phyloP scores from a whole-genome alignment of 2,113 vertebrate species.

The Phyllostomus hastatus region DNA sequence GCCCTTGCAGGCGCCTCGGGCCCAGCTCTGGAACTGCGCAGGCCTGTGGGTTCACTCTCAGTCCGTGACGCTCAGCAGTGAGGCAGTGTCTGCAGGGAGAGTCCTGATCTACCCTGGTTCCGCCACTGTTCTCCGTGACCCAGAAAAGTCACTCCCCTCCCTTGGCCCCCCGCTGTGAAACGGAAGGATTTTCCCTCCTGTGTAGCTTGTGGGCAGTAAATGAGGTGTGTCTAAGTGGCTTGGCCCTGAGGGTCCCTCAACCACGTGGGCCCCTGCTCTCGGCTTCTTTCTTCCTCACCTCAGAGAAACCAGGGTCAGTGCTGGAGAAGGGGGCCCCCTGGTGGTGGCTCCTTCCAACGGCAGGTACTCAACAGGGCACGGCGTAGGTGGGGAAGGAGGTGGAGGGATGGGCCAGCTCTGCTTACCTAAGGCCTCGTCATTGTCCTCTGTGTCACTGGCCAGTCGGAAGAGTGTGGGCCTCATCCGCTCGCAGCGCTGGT shows the following conservation, averaged over 20 bases:
- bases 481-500: slow-evolving; percentile 98
- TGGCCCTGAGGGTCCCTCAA: neutral
- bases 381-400: neutral
- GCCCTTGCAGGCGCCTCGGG: neutral
- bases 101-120: neutral
- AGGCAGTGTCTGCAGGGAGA: too few relatives aligned
- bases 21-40: neutral
- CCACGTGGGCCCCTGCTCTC: rapidly evolving
- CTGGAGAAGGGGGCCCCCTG: slow-evolving; percentile 40
- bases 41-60: neutral
- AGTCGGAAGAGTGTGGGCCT: slow-evolving; percentile 95
- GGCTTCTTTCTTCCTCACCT: neutral
- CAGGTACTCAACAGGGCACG: too few relatives aligned
- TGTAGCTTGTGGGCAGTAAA: neutral
- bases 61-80: neutral
- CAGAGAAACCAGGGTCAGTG: neutral
- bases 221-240: neutral
- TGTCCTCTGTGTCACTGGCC: slow-evolving; percentile 98
- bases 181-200: neutral
- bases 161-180: neutral
- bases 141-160: neutral
- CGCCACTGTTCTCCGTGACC: neutral
- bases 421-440: slow-evolving; percentile 95
- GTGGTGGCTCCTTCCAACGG: neutral
- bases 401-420: neutral